Conservation (phyloP, 2,113 vertebrate genomes). For the Hippocampus abdominalis region DNA sequence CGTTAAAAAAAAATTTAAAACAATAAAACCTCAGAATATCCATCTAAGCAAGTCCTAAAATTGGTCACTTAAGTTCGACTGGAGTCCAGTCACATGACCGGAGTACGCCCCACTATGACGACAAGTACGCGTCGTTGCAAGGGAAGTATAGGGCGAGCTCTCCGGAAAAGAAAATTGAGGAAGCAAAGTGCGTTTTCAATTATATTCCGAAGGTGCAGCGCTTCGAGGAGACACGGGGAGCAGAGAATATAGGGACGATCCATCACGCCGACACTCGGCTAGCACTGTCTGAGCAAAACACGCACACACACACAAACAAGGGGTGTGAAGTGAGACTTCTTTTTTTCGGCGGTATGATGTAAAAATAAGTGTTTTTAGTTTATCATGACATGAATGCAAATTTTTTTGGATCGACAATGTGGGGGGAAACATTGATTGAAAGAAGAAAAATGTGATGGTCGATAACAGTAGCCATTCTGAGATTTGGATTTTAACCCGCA, state of each 20-base stretch:
- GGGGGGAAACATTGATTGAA: too few species aligned
- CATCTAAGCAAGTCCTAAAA: too few species aligned
- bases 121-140: not conserved
- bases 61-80: not conserved
- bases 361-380: too few species aligned
- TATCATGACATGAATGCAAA: too few species aligned
- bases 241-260: slow-evolving; percentile 54
- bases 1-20: too few species aligned
- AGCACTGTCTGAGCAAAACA: slow-evolving; percentile 23
- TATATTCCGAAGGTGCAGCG: slow-evolving; percentile 49
- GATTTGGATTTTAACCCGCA: not conserved
- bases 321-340: too few species aligned
- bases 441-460: too few species aligned
- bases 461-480: not conserved
- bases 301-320: not conserved
- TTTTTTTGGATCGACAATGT: too few species aligned
- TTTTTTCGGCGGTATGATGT: too few species aligned
- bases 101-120: not conserved
- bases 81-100: not conserved
- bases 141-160: not conserved
- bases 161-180: slow-evolving; percentile 14
- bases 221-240: slow-evolving; percentile 38
- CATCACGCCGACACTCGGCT: slow-evolving; percentile 59
- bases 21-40: too few species aligned
- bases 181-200: slow-evolving; percentile 54